Percentiles rank a stretch among this genome's conserved stretches.
Evolutionary conservation across 1,140 invertebrate genomes (phyloP).

Genomic region (Leptopilina clavipes): DNA sequence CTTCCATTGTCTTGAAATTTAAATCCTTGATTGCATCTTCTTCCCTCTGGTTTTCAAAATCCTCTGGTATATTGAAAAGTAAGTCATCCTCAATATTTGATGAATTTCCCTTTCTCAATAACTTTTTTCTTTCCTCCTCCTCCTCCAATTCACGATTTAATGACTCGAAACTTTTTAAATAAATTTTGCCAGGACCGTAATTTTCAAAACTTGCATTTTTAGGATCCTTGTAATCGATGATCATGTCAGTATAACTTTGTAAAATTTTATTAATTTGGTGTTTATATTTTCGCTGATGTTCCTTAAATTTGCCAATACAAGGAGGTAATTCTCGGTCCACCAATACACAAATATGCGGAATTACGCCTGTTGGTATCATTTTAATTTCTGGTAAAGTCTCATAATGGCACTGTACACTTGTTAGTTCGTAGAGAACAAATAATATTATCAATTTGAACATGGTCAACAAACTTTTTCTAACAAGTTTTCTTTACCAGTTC

Average conservation of each 20-base stretch:
- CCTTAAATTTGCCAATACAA: conserved; percentile 6
- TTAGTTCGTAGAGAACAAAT: not conserved
- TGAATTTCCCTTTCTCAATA: not conserved
- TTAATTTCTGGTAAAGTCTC: not conserved
- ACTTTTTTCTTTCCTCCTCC: not conserved
- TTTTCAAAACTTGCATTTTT: conserved; percentile 6
- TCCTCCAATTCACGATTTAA: not conserved
- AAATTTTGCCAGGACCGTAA: not conserved
- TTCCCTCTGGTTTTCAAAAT: not conserved
- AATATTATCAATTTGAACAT: not conserved
- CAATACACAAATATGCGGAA: not conserved
- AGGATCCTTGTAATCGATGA: not conserved
- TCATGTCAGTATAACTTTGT: not conserved
- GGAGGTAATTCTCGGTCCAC: not conserved
- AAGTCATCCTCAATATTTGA: not conserved
- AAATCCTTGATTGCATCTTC: not conserved
- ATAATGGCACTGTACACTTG: not conserved
- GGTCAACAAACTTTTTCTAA: not conserved
- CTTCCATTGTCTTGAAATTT: no score
- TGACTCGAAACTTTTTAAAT: conserved; percentile 4
- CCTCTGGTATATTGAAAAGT: not conserved
- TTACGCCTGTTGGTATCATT: not conserved
- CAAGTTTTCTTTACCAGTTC: not conserved
- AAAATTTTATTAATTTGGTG: not conserved
- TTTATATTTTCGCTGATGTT: not conserved